These are phyloP conservation scores for Mesocricetus auratus DNA, from an alignment of 2,113 vertebrate genomes.

Conservation along the genomic window DNA sequence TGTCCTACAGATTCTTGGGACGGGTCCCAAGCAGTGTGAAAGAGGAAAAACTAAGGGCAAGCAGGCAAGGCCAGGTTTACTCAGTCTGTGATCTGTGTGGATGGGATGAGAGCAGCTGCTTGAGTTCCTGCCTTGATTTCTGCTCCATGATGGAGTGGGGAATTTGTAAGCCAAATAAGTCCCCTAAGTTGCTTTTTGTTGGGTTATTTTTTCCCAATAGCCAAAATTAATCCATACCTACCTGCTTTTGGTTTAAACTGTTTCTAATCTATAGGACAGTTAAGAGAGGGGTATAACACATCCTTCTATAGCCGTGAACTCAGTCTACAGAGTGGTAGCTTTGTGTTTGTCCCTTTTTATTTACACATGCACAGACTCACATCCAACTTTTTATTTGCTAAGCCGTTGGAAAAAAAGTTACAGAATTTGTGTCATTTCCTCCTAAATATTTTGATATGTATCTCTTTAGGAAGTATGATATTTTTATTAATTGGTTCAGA, in stretches of 20 bases:
- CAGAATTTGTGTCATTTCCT: neutral
- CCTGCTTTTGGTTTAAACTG: neutral
- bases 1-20: neutral
- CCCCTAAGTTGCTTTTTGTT: neutral
- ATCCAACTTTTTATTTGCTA: neutral
- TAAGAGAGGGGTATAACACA: neutral
- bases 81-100: neutral
- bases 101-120: neutral
- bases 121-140: neutral
- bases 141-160: neutral
- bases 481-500: neutral
- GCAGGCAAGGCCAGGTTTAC: neutral
- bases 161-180: neutral
- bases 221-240: neutral
- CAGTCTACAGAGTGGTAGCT: neutral
- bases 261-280: neutral
- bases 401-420: neutral
- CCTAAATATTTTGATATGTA: neutral
- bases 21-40: neutral
- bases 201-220: neutral
- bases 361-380: neutral
- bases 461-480: neutral
- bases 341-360: neutral
- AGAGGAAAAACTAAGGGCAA: neutral
- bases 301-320: neutral